These are phyloP conservation scores for Emydura subglobosa DNA, from an alignment of 2,113 vertebrate species.

Conservation along the genomic window DNA sequence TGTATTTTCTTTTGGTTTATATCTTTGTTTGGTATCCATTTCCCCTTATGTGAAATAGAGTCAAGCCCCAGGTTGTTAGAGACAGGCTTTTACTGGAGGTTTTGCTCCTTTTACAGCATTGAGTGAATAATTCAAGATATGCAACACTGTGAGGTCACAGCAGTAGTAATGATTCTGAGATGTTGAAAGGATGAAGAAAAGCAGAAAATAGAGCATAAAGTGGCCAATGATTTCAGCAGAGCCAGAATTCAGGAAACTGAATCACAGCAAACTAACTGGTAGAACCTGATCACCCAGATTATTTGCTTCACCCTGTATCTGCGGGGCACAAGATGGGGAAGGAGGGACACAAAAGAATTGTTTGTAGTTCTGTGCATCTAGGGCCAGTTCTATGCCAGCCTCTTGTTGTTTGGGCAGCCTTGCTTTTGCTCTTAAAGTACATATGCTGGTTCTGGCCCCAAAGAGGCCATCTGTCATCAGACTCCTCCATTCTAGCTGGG, in stretches of 20 bases:
- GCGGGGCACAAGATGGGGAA: background rate
- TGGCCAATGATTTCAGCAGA: background rate
- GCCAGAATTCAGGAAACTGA: background rate
- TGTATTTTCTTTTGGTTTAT: background rate
- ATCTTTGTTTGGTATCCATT: rapidly evolving
- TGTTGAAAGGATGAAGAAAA: background rate
- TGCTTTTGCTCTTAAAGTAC: background rate
- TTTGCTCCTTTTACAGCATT: background rate
- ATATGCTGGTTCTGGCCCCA: background rate
- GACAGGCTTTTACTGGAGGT: background rate
- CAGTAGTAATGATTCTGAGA: background rate
- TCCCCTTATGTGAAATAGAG: background rate
- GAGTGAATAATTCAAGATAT: background rate
- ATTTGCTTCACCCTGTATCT: background rate
- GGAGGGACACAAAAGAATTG: background rate
- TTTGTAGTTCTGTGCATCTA: background rate
- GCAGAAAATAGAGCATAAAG: background rate
- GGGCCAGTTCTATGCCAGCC: background rate
- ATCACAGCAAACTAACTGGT: background rate
- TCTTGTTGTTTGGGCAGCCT: background rate
- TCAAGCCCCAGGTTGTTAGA: background rate
- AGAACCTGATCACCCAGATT: background rate
- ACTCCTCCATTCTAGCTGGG: background rate
- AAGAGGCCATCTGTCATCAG: background rate
- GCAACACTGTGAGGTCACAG: background rate